These are phyloP conservation scores for Lagria hirta DNA, from an alignment of 2,888 invertebrate species.

Conservation along the genomic window DNA sequence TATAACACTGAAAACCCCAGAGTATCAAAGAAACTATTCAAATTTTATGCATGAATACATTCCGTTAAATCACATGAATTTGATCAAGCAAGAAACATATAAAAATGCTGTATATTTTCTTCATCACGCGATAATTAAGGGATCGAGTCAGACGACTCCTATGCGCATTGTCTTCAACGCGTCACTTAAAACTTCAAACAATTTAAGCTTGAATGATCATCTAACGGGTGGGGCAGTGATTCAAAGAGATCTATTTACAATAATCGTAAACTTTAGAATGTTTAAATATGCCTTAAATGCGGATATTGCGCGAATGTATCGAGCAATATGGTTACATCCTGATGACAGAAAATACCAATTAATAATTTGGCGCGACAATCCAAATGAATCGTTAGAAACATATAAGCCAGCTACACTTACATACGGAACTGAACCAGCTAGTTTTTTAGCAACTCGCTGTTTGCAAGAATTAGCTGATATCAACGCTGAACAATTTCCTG, in stretches of 20 bases:
- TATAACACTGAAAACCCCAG: too few species aligned
- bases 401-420: constrained; percentile 18
- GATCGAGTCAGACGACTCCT: not conserved
- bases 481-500: not conserved
- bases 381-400: constrained; percentile 4
- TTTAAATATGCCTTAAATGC: constrained; percentile 6
- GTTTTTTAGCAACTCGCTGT: constrained; percentile 13
- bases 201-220: constrained; percentile 16
- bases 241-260: constrained; percentile 18
- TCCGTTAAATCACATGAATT: too few species aligned
- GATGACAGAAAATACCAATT: constrained; percentile 8
- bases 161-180: constrained; percentile 7
- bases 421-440: constrained; percentile 13
- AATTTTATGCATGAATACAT: too few species aligned
- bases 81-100: too few species aligned
- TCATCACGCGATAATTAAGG: not conserved
- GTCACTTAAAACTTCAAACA: constrained; percentile 5
- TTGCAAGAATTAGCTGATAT: constrained; percentile 10
- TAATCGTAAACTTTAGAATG: constrained; percentile 10
- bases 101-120: constrained; percentile 1
- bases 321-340: constrained; percentile 8
- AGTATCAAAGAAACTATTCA: too few species aligned
- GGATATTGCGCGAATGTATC: constrained; percentile 22
- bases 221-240: constrained; percentile 14
- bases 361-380: constrained; percentile 21